phyloP scores from a whole-genome alignment of 1,140 invertebrate genomes.

The Propsilocerus akamusi region DNA sequence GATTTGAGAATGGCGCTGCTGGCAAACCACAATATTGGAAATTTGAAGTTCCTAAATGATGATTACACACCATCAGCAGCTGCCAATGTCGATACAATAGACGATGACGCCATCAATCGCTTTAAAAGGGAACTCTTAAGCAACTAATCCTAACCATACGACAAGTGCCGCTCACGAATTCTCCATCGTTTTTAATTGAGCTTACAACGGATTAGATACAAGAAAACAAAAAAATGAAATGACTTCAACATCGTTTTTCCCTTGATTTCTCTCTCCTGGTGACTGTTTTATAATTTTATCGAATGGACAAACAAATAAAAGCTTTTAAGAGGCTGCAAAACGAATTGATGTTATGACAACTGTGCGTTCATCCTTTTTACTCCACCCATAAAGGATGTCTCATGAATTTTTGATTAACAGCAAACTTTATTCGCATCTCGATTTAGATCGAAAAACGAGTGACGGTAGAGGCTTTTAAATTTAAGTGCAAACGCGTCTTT shows the following conservation, averaged over 20 bases:
- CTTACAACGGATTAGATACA: no score
- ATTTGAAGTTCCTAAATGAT: not conserved
- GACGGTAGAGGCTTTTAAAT: slow-evolving; percentile 4
- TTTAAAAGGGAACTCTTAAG: not conserved
- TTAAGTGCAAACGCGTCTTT: not conserved
- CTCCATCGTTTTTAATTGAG: not conserved
- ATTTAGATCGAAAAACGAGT: no score
- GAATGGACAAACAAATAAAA: not conserved
- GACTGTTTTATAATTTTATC: not conserved
- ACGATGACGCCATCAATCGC: not conserved
- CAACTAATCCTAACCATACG: no score
- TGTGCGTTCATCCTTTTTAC: not conserved
- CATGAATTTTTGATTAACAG: not conserved
- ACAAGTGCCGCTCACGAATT: not conserved
- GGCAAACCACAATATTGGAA: not conserved
- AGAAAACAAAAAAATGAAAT: no score
- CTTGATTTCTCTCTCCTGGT: not conserved
- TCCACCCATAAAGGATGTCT: not conserved
- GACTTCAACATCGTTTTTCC: not conserved
- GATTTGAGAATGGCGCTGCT: not conserved
- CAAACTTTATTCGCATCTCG: no score
- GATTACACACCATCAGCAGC: not conserved
- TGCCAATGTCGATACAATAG: not conserved
- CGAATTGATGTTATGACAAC: not conserved
- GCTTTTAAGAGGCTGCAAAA: not conserved